Evolutionary conservation across 1,140 invertebrate genomes (phyloP), one percentile per base, ranked within the genome.

Genomic region (Pteromalus puparum): DNA sequence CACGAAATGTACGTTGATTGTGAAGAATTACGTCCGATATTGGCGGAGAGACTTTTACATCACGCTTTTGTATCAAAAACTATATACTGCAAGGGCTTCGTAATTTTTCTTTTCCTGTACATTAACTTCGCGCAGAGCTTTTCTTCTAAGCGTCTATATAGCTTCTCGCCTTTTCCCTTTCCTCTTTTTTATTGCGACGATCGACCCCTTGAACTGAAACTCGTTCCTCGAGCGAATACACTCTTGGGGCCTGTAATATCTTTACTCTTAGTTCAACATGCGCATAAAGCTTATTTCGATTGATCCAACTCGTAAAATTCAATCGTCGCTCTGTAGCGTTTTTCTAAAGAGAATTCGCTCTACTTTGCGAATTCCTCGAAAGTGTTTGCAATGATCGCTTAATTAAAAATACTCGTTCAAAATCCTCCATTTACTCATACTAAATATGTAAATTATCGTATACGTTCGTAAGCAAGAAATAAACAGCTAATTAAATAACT

Each of bases 281-380:
- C 13, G 74, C 34, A 68, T 77, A 83, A 82, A 82, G 70, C 80
- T 82, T 74, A 82, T 83, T 83, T 75, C 81, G 73, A 83, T 76
- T 68, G 73, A 76, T 77, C 73, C n/a, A n/a, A 68, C 53, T 68
- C 38, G 74, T 76, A 76, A 83, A 83, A 68, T 76, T 68, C 61
- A 83, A 24, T 76, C n/a, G 10, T 61, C 30, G 30, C 74, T 42
- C n/a, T 65, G 18, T 15, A 65, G 18, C 34, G 12, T 46, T 30
- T n/a, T 48, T 73, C 30, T 38, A 18, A 38, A 1, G 5, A 34
- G 24, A 67, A 21, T 79, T 34, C 21, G 28, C 28, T 46, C 7
- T 24, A 42, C 26, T 76, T 28, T 5, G 68, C 13, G 24, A 42
- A 42, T 42, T 42, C 0, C 38, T 42, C 38, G 10, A 42, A 42